These are phyloP conservation scores for Drosophila bunnanda DNA, from an alignment of 2,888 invertebrate genomes.

Conservation along the genomic window DNA sequence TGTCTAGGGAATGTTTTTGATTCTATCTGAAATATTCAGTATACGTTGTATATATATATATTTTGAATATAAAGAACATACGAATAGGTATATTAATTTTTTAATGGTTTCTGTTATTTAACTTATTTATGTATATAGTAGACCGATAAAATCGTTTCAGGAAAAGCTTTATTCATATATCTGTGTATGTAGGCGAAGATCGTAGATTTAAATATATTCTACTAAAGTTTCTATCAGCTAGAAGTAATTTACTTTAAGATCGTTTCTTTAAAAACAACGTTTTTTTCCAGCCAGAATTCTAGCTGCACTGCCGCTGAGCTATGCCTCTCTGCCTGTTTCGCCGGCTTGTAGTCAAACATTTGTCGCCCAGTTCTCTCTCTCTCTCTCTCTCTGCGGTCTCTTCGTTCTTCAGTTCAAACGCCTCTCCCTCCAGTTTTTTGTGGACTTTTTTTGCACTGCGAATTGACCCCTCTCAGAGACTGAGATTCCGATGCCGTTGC, in stretches of 20 bases:
- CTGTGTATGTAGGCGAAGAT: too few relatives aligned
- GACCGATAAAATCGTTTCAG: too few relatives aligned
- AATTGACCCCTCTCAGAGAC: conserved; percentile 49
- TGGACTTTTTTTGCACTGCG: conserved; percentile 29
- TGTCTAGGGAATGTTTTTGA: too few relatives aligned
- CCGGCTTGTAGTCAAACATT: conserved; percentile 74
- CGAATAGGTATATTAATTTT: too few relatives aligned
- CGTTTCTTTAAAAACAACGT: background rate
- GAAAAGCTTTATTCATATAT: too few relatives aligned
- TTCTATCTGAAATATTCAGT: background rate
- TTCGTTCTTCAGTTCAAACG: conserved; percentile 4
- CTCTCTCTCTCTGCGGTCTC: conserved; percentile 23
- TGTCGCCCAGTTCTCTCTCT: conserved; percentile 56
- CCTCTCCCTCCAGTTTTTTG: conserved; percentile 30
- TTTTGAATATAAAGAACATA: too few relatives aligned
- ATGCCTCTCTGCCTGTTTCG: conserved; percentile 7
- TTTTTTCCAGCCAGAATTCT: background rate
- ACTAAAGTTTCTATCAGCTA: background rate
- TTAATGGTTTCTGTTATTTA: too few relatives aligned
- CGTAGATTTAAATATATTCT: too few relatives aligned
- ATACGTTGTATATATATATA: background rate
- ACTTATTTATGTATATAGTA: too few relatives aligned
- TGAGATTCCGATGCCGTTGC: conserved; percentile 28
- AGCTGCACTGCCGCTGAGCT: background rate
- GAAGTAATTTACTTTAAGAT: background rate